phyloP scores from a whole-genome alignment of 1,140 invertebrate species.

The Colletes latitarsis region DNA sequence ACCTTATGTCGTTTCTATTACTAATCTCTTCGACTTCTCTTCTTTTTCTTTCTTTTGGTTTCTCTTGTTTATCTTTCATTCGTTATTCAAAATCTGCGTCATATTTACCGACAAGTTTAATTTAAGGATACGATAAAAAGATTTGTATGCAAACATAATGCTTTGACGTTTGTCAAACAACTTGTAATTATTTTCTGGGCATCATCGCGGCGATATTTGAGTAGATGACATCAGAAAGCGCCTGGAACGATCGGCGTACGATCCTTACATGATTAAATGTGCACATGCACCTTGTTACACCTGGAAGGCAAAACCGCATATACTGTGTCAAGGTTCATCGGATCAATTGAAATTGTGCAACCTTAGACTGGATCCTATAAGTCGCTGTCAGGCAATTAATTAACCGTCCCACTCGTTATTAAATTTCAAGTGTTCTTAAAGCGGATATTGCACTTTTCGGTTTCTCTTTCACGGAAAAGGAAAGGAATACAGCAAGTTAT shows the following conservation, averaged over 20 bases:
- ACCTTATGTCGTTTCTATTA: no score
- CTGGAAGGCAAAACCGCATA: slow-evolving; percentile 29
- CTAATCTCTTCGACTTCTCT: no score
- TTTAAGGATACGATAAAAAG: no score
- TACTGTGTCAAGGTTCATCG: slow-evolving; percentile 43
- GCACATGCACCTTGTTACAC: background rate
- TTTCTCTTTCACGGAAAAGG: background rate
- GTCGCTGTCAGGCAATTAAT: background rate
- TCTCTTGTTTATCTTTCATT: no score
- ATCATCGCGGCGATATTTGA: slow-evolving; percentile 1
- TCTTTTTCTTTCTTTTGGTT: no score
- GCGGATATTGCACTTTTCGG: background rate
- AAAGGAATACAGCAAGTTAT: no score
- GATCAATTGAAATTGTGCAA: slow-evolving; percentile 37
- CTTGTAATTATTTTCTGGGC: background rate
- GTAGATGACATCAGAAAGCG: slow-evolving; percentile 30
- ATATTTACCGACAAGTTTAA: no score
- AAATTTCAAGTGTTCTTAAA: background rate
- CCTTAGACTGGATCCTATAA: background rate
- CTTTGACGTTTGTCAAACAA: background rate
- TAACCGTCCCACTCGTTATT: no score
- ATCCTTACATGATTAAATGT: slow-evolving; percentile 24
- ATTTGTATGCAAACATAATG: no score
- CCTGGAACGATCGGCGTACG: background rate
- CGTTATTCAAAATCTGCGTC: no score